Evolutionary conservation across 2,113 vertebrate genomes (phyloP).

Genomic region (Marmota flaviventris): DNA sequence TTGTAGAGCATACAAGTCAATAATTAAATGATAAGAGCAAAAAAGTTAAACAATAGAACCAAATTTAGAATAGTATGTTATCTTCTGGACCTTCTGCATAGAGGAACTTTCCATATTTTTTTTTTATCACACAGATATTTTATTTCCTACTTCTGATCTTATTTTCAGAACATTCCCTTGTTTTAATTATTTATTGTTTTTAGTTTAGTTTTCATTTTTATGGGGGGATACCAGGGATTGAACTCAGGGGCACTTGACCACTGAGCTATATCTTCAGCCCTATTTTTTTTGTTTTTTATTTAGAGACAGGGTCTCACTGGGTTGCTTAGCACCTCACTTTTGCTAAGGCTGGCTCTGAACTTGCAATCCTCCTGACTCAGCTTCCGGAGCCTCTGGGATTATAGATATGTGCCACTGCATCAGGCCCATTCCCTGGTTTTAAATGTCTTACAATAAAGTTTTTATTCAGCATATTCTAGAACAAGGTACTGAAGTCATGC

Average conservation of each 20-base stretch:
- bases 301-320: no score
- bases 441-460: neutral
- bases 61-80: neutral
- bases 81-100: neutral
- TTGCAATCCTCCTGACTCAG: no score
- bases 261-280: no score
- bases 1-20: neutral
- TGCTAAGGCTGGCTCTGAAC: no score
- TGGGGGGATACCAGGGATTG: no score
- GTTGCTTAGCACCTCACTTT: no score
- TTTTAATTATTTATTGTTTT: neutral
- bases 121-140: neutral
- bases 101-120: neutral
- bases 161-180: rapidly evolving
- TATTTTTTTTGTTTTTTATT: no score
- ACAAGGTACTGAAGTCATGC: neutral
- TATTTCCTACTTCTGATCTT: neutral
- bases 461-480: neutral
- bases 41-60: neutral
- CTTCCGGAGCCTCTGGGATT: no score
- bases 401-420: no score
- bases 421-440: neutral
- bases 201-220: no score
- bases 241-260: no score
- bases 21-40: neutral